These are phyloP conservation scores for Strix aluco DNA, from an alignment of 2,113 vertebrate genomes.

Conservation along the genomic window DNA sequence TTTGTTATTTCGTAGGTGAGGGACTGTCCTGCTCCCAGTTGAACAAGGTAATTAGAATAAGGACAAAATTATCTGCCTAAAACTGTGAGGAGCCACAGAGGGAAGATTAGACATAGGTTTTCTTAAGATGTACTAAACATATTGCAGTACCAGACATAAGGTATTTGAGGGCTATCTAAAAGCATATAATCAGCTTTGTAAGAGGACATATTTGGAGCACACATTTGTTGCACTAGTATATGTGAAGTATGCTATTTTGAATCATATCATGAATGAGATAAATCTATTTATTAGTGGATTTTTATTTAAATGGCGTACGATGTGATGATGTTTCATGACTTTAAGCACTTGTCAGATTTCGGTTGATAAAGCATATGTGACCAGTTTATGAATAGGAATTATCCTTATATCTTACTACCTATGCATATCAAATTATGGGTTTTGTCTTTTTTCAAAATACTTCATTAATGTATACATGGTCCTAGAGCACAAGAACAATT, in stretches of 20 bases:
- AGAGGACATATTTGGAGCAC: not conserved
- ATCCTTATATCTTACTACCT: not conserved
- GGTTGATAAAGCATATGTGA: not conserved
- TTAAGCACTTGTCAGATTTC: not conserved
- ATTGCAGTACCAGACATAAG: not conserved
- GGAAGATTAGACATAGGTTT: not conserved
- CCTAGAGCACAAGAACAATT: not conserved
- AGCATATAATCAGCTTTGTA: conserved; percentile 50
- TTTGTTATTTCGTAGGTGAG: not conserved
- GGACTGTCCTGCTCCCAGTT: not conserved
- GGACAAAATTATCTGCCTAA: not conserved
- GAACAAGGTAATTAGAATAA: not conserved
- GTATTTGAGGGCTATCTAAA: conserved; percentile 29
- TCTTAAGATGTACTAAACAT: not conserved
- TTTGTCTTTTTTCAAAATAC: not conserved
- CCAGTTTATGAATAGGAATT: not conserved
- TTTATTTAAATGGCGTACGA: not conserved
- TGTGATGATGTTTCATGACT: not conserved
- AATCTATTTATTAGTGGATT: not conserved
- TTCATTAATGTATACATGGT: not conserved
- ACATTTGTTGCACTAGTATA: not conserved
- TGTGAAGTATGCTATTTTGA: not conserved
- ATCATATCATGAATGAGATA: not conserved
- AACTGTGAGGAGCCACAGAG: not conserved
- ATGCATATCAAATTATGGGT: not conserved